Evolutionary conservation across 2,797 vertebrate species (phyloP), one percentile per base, ranked within the genome.

Genomic region (Pipistrellus nathusii): DNA sequence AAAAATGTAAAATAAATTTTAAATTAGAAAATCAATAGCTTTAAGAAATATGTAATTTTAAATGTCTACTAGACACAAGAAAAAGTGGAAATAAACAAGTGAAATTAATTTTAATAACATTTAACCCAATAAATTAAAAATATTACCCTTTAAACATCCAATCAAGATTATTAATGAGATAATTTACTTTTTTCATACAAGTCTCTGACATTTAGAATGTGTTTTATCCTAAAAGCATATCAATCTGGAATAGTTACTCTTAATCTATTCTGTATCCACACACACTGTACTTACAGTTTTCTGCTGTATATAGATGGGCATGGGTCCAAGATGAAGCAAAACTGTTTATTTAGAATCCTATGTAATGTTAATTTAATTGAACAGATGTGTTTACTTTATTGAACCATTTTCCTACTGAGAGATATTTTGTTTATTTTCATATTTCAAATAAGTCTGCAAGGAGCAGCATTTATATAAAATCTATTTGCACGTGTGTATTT

Each of bases 1-100:
- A 69, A 55, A 83, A 46, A 71, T 75, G 7, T 51, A 75, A 94
- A 81, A 62, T 87, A 92, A 84, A 75, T 20, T 85, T 86, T 93
- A 86, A 90, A 57, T 87, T 88, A 80, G 18, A 66, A 94, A 88
- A 72, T 85, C 23, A 75, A 68, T 1, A 71, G 25, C 17, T 32
- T 88, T 46, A 81, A 48, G 59, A 85, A 85, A 81, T 76, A 69
- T 20, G 1, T 30, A 46, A 78, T 78, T 89, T 94, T 2, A 73
- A 94, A 75, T 92, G 11, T 35, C 64, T 51, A 8, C 44, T 85
- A n/a, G 21, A 25, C 75, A 32, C 18, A 89, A 64, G 10, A 62
- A 75, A 89, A 81, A 35, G 30, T 81, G 20, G 27, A 44, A 77
- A 76, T 30, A 38, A 78, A 64, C 23, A 80, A 64, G 5, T 35